Evolutionary conservation across 2,888 invertebrate species (phyloP).

Genomic region (Dryococelus australis): DNA sequence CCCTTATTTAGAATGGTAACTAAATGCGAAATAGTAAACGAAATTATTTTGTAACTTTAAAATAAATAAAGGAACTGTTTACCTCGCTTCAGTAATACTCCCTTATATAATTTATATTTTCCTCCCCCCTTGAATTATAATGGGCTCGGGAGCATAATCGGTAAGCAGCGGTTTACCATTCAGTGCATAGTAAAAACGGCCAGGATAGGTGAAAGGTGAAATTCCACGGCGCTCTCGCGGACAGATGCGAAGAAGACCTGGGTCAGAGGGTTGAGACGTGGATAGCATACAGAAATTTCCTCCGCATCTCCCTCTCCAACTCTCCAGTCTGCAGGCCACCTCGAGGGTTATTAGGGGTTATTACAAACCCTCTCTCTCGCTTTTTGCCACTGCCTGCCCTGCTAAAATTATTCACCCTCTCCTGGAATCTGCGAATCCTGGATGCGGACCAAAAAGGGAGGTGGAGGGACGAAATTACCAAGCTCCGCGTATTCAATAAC

Average conservation of each 20-base stretch:
- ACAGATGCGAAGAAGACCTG: neutral
- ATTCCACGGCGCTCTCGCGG: neutral
- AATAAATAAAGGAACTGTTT: too few species aligned
- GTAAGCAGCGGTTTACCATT: too few species aligned
- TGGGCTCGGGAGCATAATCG: too few species aligned
- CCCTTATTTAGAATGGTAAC: too few species aligned
- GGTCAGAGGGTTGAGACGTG: neutral
- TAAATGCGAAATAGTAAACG: too few species aligned
- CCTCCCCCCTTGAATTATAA: too few species aligned
- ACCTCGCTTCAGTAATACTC: too few species aligned
- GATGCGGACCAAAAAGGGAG: neutral
- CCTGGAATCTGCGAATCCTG: neutral
- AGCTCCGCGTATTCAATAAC: neutral
- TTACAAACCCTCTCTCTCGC: neutral
- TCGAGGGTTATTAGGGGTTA: neutral
- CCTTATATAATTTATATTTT: too few species aligned
- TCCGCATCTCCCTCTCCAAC: neutral
- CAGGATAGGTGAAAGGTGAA: neutral
- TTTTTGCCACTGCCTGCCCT: neutral
- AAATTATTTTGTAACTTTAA: too few species aligned
- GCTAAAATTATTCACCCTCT: slow-evolving; percentile 8
- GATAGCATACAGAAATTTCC: neutral
- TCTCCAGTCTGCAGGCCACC: neutral
- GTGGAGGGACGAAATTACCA: neutral
- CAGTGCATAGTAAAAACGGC: neutral